Percentiles rank a stretch among this genome's conserved stretches.
Evolutionary conservation across 2,888 invertebrate species (phyloP).

Genomic region (Mechanitis messenoides): DNA sequence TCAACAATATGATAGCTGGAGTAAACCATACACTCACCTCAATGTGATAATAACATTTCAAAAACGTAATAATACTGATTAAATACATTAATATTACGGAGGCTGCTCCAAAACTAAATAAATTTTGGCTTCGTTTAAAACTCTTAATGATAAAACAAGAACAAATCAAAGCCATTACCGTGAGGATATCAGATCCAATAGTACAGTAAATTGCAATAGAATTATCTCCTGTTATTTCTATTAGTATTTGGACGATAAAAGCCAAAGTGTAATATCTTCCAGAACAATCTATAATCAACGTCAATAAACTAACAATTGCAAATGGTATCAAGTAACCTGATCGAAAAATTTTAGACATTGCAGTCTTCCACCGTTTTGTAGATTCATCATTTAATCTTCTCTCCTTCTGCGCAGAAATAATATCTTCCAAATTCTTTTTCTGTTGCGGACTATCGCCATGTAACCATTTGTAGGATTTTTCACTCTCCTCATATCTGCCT

Average conservation of each 20-base stretch:
- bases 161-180: conserved; percentile 32
- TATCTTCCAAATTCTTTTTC: conserved; percentile 33
- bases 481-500: conserved; percentile 40
- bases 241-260: conserved; percentile 42
- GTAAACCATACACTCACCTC: conserved; percentile 33
- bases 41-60: conserved; percentile 30
- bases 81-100: conserved; percentile 37
- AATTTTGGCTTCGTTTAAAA: conserved; percentile 38
- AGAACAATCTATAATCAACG: conserved; percentile 37
- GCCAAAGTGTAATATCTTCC: conserved; percentile 42
- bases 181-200: conserved; percentile 37
- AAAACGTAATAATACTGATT: conserved; percentile 33
- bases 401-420: conserved; percentile 28
- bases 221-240: conserved; percentile 34
- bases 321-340: conserved; percentile 42
- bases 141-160: conserved; percentile 36
- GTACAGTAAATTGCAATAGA: conserved; percentile 40
- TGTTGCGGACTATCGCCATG: conserved; percentile 33
- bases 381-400: conserved; percentile 15
- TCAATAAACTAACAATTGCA: conserved; percentile 34
- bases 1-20: conserved; percentile 29
- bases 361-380: conserved; percentile 12
- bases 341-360: conserved; percentile 27
- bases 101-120: conserved; percentile 35
- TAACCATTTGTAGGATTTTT: conserved; percentile 39